phyloP scores from a whole-genome alignment of 2,113 vertebrate genomes.

The Zosterops japonicus region DNA sequence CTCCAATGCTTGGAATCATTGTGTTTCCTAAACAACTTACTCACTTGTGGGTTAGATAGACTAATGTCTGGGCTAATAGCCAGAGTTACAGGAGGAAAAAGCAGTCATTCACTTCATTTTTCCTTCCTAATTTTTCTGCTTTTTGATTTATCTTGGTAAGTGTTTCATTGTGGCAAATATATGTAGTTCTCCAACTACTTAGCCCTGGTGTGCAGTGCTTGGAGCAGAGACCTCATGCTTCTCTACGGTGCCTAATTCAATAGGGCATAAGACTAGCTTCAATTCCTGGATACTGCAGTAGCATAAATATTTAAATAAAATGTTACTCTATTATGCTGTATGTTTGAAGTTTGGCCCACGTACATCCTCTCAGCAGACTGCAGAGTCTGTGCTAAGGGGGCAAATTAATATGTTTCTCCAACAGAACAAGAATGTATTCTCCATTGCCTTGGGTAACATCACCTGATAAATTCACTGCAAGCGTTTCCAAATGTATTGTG shows the following conservation, averaged over 20 bases:
- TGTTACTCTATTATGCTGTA: not conserved
- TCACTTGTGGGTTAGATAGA: not conserved
- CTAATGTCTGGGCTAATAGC: constrained; percentile 5
- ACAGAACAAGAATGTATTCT: not conserved
- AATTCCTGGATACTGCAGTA: not conserved
- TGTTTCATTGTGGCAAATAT: not conserved
- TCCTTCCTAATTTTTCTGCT: not conserved
- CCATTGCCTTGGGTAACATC: not conserved
- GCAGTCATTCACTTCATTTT: not conserved
- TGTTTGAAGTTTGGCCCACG: not conserved
- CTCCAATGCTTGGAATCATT: not conserved
- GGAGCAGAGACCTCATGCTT: not conserved
- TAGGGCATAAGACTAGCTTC: not conserved
- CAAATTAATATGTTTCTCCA: not conserved
- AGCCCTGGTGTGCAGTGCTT: not conserved
- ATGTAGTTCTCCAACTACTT: not conserved
- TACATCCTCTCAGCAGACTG: not conserved
- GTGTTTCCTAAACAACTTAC: not conserved
- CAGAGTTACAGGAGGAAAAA: not conserved
- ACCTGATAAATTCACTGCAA: not conserved
- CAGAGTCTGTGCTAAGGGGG: not conserved
- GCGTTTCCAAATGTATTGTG: not conserved
- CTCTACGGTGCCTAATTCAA: not conserved
- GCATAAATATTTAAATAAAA: not conserved
- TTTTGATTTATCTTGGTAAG: constrained; percentile 14